Conservation (phyloP, 2,888 invertebrate species). For the Prenolepis imparis region DNA sequence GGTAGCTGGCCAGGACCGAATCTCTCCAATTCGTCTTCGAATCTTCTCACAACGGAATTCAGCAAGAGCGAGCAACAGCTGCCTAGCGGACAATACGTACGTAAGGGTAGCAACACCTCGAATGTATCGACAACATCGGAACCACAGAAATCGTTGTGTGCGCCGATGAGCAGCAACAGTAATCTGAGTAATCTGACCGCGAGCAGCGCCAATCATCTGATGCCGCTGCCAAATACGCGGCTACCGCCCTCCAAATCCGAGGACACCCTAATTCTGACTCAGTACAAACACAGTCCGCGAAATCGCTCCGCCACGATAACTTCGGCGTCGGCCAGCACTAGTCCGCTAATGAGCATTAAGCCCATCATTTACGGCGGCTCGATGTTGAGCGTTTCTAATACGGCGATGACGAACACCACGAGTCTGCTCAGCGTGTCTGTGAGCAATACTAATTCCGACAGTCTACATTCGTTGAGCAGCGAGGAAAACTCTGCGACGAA, state of each 20-base stretch:
- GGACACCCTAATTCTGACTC: constrained; percentile 90
- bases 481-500: constrained; percentile 80
- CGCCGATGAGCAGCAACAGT: constrained; percentile 67
- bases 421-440: constrained; percentile 78
- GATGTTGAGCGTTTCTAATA: constrained; percentile 89
- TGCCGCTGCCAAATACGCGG: constrained; percentile 83
- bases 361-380: constrained; percentile 89
- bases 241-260: constrained; percentile 93
- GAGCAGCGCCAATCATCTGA: constrained; percentile 63
- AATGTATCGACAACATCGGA: constrained; percentile 81
- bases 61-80: constrained; percentile 95
- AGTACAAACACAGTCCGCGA: constrained; percentile 86
- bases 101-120: constrained; percentile 82
- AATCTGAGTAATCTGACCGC: constrained; percentile 67
- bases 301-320: constrained; percentile 88
- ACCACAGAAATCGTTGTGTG: constrained; percentile 73
- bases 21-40: constrained; percentile 87
- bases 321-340: constrained; percentile 90
- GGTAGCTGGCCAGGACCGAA: constrained; percentile 96
- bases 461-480: constrained; percentile 88
- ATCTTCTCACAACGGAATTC: constrained; percentile 89
- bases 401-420: constrained; percentile 85
- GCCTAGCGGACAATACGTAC: constrained; percentile 79
- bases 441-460: constrained; percentile 86
- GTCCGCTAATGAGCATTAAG: constrained; percentile 90